Base-by-base conservation (phyloP, 1,140 invertebrate genomes). In the Drosophila parvula region DNA sequence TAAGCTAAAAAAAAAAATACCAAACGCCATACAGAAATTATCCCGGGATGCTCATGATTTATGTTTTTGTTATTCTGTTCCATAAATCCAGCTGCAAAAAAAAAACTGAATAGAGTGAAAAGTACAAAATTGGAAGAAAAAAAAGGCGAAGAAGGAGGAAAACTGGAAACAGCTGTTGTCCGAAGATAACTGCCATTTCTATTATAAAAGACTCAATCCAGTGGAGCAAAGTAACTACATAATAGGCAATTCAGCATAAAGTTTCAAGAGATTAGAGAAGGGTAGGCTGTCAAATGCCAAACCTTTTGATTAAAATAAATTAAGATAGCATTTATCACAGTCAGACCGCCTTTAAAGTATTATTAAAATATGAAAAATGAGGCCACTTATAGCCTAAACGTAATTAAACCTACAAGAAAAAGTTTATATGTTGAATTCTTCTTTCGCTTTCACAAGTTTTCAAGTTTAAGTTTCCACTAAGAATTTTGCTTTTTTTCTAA, bases 1-100 rank as follows among this genome's bases (percentile, higher is more conserved):
- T 81, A 78, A 84, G 74, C 82, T 32, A 45, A 69, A 71, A 43
- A 68, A 68, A 70, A 81, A 75, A 38, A 78, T 45, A 12, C 50
- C 38, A 59, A 53, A 57, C 41, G 58, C 68, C 30, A 75, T 41
- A 70, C 55, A 65, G 50, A 84, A 85, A 85, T 86, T 85, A 81
- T 86, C 53, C 71, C 43, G 51, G 68, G 43, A 67, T 57, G 64
- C 68, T 78, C 44, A 50, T 86, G 83, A 86, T 86, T 86, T 86
- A 86, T 86, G 79, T 79, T 88, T 88, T 79, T 86, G 83, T 86
- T 86, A 86, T 86, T 88, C 79, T 83, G 79, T 83, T 86, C 55
- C 75, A 77, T 79, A 79, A 86, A 74, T 69, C 64, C 43, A 38
- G 34, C 51, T 38, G 0, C 27, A 30, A 30, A 48, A 30, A 27